These are phyloP conservation scores for Schizotus pectinicornis DNA, from an alignment of 2,888 invertebrate genomes.

Conservation along the genomic window DNA sequence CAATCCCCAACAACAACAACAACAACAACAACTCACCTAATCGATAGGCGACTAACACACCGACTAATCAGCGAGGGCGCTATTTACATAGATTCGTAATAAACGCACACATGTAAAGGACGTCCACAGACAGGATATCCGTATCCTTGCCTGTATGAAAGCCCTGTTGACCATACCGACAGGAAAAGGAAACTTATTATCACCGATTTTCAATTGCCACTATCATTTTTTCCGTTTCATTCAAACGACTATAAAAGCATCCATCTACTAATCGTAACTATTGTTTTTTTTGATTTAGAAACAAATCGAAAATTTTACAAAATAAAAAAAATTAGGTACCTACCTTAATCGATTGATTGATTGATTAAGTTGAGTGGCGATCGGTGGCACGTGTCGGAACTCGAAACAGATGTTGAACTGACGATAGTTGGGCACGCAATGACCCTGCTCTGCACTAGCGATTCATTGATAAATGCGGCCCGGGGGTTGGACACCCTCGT, in stretches of 20 bases:
- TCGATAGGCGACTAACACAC: conserved; percentile 2
- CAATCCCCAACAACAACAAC: neutral
- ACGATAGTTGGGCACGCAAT: neutral
- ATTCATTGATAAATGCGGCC: neutral
- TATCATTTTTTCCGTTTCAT: conserved; percentile 53
- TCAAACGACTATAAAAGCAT: conserved; percentile 6
- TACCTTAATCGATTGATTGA: neutral
- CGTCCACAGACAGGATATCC: conserved; percentile 55
- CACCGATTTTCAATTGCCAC: conserved; percentile 57
- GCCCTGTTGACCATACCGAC: conserved; percentile 40
- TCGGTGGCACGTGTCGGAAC: neutral
- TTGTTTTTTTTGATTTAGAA: too few relatives aligned
- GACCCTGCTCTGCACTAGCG: neutral
- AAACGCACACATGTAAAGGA: conserved; percentile 42
- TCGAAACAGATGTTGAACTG: neutral
- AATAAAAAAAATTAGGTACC: neutral
- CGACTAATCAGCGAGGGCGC: conserved; percentile 16
- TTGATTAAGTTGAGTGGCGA: neutral
- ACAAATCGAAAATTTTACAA: neutral
- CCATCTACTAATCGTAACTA: neutral
- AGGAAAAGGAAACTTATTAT: conserved; percentile 58
- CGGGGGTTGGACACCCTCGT: neutral
- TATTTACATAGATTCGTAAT: conserved; percentile 26
- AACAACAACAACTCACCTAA: neutral
- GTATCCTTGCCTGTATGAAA: conserved; percentile 56